phyloP scores from a whole-genome alignment of 2,888 invertebrate genomes.

The Alentia gelatinosa region DNA sequence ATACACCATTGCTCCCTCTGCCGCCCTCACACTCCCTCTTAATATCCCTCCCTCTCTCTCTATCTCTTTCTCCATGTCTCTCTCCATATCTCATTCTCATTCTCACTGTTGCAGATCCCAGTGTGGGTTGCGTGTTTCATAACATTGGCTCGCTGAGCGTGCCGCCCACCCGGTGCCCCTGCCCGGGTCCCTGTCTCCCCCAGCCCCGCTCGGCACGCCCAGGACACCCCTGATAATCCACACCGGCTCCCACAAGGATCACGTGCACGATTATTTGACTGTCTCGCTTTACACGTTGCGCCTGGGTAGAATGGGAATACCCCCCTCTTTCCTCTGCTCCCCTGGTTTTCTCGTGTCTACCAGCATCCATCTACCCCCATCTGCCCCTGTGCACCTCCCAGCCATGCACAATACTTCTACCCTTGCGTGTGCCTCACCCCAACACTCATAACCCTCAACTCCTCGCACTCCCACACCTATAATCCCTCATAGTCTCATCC shows the following conservation, averaged over 20 bases:
- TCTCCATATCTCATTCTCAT: background rate
- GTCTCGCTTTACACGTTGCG: background rate
- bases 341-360: background rate
- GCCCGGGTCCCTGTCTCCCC: background rate
- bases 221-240: background rate
- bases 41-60: background rate
- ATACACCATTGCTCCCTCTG: background rate
- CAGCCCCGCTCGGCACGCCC: background rate
- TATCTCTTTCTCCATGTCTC: background rate
- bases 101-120: background rate
- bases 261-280: background rate
- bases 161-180: background rate
- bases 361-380: background rate
- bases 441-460: background rate
- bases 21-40: background rate
- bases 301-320: background rate
- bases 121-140: background rate
- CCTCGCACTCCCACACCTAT: background rate
- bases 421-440: background rate
- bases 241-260: background rate
- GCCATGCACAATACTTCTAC: background rate
- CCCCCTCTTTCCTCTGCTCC: background rate
- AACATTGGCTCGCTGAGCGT: background rate
- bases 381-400: background rate
- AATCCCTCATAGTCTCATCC: too few relatives aligned